phyloP scores from a whole-genome alignment of 1,140 invertebrate species.

The Drosophila varians region DNA sequence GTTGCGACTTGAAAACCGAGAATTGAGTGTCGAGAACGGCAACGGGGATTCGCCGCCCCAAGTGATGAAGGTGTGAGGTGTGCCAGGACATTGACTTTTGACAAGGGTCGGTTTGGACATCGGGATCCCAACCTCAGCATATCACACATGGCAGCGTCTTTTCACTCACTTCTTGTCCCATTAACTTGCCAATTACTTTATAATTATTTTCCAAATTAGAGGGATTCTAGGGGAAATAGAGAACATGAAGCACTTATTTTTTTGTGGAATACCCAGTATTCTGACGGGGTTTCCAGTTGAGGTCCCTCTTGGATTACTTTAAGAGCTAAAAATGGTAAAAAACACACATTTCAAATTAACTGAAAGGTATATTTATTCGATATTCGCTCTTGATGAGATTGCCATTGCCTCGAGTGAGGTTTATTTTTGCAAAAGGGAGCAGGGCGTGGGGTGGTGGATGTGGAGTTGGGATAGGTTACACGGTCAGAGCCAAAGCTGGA shows the following conservation, averaged over 20 bases:
- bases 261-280: not conserved
- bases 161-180: not conserved
- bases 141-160: not conserved
- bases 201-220: conserved; percentile 23
- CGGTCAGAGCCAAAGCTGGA: conserved; percentile 37
- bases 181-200: conserved; percentile 8
- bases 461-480: conserved; percentile 14
- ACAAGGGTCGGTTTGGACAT: conserved; percentile 25
- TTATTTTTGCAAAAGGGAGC: not conserved
- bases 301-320: too few relatives aligned
- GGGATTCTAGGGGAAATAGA: not conserved
- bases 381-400: conserved; percentile 1
- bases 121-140: not conserved
- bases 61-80: conserved; percentile 12
- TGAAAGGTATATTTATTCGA: not conserved
- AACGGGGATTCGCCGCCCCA: not conserved
- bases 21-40: conserved; percentile 5
- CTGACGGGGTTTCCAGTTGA: too few relatives aligned
- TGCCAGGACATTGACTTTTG: conserved; percentile 19
- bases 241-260: not conserved
- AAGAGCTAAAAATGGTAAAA: too few relatives aligned
- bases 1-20: conserved; percentile 30
- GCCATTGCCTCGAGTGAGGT: conserved; percentile 12
- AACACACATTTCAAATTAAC: too few relatives aligned
- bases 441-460: not conserved